Evolutionary conservation across 2,797 vertebrate species (phyloP).

Genomic region (Bucorvus abyssinicus): DNA sequence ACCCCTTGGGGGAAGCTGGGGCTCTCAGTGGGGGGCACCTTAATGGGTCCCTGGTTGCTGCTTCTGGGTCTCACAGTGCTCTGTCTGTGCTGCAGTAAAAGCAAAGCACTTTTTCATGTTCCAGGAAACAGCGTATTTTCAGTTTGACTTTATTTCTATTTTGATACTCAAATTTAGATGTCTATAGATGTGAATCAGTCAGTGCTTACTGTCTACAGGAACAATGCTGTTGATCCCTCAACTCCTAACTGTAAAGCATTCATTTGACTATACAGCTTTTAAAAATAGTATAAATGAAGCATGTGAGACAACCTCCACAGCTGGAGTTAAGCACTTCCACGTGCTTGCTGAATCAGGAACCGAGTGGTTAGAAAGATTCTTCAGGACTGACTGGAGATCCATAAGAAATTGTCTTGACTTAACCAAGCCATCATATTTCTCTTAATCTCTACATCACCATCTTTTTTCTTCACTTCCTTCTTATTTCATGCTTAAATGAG

Average conservation of each 20-base stretch:
- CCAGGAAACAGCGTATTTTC: not conserved
- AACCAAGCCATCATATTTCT: constrained; percentile 37
- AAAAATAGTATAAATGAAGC: not conserved
- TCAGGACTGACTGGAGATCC: constrained; percentile 3
- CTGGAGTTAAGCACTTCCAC: constrained; percentile 28
- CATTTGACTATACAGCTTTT: not conserved
- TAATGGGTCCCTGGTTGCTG: not conserved
- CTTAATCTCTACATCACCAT: constrained; percentile 29
- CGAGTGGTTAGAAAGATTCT: not conserved
- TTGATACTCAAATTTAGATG: not conserved
- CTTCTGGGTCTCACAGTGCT: not conserved
- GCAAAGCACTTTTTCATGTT: not conserved
- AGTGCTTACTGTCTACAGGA: not conserved
- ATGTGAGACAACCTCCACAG: not conserved
- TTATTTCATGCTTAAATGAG: constrained; percentile 58
- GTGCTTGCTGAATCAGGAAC: constrained; percentile 11
- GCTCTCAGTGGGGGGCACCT: not conserved
- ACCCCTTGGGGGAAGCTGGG: not conserved
- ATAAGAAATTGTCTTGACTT: constrained; percentile 45
- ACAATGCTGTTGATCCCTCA: not conserved
- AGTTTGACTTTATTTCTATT: constrained; percentile 10
- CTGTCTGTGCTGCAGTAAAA: not conserved
- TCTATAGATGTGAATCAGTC: not conserved
- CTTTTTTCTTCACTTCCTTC: constrained; percentile 56
- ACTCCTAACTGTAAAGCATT: not conserved